Evolutionary conservation across 2,113 vertebrate species (phyloP), one percentile per base, ranked within the genome.

Genomic region (Pedetes capensis): DNA sequence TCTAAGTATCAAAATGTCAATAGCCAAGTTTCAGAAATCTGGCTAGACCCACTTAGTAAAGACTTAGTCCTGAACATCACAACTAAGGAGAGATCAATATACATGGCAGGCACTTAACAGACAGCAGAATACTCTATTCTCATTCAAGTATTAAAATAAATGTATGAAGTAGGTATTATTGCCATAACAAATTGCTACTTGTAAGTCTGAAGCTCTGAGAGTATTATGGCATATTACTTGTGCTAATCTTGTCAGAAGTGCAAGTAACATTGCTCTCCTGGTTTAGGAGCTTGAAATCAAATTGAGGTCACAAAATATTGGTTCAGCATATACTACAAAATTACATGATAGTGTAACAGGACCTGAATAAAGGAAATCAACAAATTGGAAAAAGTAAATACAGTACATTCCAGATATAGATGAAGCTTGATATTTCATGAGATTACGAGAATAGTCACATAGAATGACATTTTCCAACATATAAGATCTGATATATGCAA

Each of bases 131-230:
- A 78, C 8, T 63, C 17, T 39, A 59, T 29, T 78, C 49, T 88
- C 27, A 75, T n/a, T 66, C 16, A 63, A 93, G 57, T 71, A 87
- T 63, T 83, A 39, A 47, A 89, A 63, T 64, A 74, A 91, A 93
- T 9, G 32, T 32, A 69, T 63, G 25, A 91, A 59, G 22, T 10
- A 87, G 23, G 8, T 51, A 75, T 51, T 84, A 91, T n/a, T 49
- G 4, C 69, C 18, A 89, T 75, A 93, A 84, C 29, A 88, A 95
- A 90, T 83, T 88, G 85, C 34, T 57, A 49, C 55, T 53, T 92
- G 23, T 91, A 66, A 92, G 29, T 74, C 10, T 87, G 8, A 92
- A 83, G 14, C 25, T 87, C 25, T 72, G 42, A 78, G 6, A 92
- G 27, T 66, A 14, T 42, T 5, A 20, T 29, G 42, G 64, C 64